Evolutionary conservation across 1,140 invertebrate species (phyloP).

Genomic region (Cryptotermes secundus): DNA sequence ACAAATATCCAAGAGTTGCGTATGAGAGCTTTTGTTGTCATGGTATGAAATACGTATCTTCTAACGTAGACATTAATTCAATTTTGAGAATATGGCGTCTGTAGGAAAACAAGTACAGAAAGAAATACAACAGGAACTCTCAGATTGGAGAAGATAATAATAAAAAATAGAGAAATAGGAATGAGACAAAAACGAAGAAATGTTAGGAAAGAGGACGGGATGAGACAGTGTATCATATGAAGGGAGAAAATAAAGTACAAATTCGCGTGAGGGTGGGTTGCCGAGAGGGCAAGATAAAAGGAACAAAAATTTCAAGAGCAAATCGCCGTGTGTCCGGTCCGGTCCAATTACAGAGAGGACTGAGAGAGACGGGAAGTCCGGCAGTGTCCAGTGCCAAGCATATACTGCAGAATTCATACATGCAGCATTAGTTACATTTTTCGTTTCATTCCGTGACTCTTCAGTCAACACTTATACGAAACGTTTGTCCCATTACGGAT

Average conservation of each 20-base stretch:
- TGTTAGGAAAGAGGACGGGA: neutral
- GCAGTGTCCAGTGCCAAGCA: neutral
- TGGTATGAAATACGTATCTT: too few species aligned
- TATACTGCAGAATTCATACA: neutral
- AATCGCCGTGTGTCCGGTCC: conserved; percentile 2
- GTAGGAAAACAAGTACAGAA: neutral
- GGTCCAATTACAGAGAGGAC: neutral
- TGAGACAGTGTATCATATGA: neutral
- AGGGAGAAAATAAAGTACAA: neutral
- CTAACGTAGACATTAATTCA: neutral
- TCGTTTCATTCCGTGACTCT: too few species aligned
- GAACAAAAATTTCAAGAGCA: conserved; percentile 3
- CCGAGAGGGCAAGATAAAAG: neutral
- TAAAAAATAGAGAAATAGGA: neutral
- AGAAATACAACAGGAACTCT: neutral
- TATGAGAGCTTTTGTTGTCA: too few species aligned
- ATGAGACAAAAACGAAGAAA: neutral
- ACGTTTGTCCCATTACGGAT: too few species aligned
- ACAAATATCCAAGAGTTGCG: too few species aligned
- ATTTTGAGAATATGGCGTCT: neutral
- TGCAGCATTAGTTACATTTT: too few species aligned
- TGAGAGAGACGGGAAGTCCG: neutral
- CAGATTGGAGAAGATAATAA: neutral
- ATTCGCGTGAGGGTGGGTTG: neutral
- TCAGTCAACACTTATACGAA: too few species aligned